phyloP scores from a whole-genome alignment of 2,888 invertebrate genomes.

The Machimus atricapillus region DNA sequence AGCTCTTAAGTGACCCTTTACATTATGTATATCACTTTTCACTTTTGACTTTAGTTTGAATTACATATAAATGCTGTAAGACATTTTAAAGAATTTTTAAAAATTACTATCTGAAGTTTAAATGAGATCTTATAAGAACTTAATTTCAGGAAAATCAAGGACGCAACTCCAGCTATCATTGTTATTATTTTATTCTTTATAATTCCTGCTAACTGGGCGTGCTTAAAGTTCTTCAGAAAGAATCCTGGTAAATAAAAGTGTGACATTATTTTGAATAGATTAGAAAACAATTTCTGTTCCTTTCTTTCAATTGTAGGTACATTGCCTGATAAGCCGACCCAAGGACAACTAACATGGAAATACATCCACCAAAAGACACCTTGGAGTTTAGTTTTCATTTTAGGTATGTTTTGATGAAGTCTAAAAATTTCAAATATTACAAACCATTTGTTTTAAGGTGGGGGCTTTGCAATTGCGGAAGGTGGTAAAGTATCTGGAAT shows the following conservation, averaged over 20 bases:
- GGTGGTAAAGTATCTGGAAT: constrained; percentile 83
- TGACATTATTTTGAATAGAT: not conserved
- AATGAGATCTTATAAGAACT: not conserved
- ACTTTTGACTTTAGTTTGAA: not conserved
- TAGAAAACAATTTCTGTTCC: not conserved
- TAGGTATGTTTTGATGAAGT: constrained; percentile 65
- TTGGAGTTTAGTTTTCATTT: constrained; percentile 87
- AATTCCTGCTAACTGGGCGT: constrained; percentile 80
- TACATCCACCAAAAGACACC: constrained; percentile 84
- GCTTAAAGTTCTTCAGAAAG: constrained; percentile 71
- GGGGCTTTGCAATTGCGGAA: constrained; percentile 90
- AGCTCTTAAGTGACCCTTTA: too few relatives aligned
- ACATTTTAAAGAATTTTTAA: too few relatives aligned
- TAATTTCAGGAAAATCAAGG: constrained; percentile 72
- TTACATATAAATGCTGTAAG: too few relatives aligned
- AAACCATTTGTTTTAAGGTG: constrained; percentile 64
- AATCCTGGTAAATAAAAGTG: constrained; percentile 49
- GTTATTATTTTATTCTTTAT: constrained; percentile 84
- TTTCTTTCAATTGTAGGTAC: constrained; percentile 48
- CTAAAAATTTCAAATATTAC: not conserved
- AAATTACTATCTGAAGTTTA: not conserved
- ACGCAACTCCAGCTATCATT: constrained; percentile 83
- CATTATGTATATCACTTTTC: not conserved
- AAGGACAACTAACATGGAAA: constrained; percentile 83
- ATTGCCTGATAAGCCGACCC: constrained; percentile 69